These are phyloP conservation scores for Ophiodon elongatus DNA, from an alignment of 2,113 vertebrate species.

Conservation along the genomic window DNA sequence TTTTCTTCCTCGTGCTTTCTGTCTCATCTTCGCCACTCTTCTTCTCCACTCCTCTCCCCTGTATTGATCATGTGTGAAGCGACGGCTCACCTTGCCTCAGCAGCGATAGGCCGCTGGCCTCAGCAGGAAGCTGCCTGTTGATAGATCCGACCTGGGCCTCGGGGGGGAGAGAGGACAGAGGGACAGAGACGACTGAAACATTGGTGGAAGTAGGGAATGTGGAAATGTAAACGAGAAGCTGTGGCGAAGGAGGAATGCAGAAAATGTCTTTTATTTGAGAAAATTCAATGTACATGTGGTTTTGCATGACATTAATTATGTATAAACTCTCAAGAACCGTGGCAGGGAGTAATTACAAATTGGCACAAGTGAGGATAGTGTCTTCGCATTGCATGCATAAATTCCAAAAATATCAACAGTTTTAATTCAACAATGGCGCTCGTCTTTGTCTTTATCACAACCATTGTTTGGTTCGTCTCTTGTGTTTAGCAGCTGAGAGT, in stretches of 20 bases:
- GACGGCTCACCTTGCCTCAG: conserved; percentile 45
- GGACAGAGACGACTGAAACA: conserved; percentile 2
- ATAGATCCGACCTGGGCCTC: conserved; percentile 39
- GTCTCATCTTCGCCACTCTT: conserved; percentile 24
- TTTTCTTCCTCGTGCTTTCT: conserved; percentile 11
- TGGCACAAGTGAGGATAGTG: not conserved
- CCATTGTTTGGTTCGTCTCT: not conserved
- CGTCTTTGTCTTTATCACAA: not conserved
- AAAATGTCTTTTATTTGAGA: not conserved
- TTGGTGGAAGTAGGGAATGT: conserved; percentile 8
- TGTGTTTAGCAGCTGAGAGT: not conserved
- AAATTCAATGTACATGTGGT: not conserved
- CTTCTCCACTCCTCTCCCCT: not conserved
- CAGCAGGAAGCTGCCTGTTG: conserved; percentile 60
- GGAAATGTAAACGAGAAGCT: not conserved
- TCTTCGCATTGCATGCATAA: not conserved
- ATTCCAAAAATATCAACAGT: not conserved
- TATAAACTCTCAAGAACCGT: not conserved
- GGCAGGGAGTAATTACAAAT: not conserved
- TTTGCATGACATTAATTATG: not conserved
- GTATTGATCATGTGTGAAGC: conserved; percentile 54
- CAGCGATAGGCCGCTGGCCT: conserved; percentile 18
- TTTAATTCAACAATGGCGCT: not conserved
- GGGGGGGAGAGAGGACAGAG: not conserved
- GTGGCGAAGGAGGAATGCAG: not conserved